Evolutionary conservation across 2,797 vertebrate species (phyloP).

Genomic region (Amblyraja radiata): DNA sequence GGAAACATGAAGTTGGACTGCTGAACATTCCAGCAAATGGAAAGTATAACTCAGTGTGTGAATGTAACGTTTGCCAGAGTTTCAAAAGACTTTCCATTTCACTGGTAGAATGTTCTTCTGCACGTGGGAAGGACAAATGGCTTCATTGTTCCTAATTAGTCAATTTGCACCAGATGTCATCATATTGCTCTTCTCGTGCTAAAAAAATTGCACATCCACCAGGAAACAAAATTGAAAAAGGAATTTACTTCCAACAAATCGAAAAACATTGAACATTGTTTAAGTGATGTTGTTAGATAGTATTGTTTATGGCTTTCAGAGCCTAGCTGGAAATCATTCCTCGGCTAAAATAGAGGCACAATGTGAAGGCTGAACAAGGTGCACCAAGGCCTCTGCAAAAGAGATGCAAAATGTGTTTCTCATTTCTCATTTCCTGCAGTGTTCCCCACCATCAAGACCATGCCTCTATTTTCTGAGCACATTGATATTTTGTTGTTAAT

Average conservation of each 20-base stretch:
- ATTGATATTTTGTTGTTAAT: constrained; percentile 4
- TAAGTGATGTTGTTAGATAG: not conserved
- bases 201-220: not conserved
- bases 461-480: not conserved
- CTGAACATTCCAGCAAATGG: constrained; percentile 23
- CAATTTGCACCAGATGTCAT: constrained; percentile 12
- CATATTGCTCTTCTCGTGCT: constrained; percentile 6
- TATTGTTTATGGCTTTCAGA: not conserved
- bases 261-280: not conserved
- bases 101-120: not conserved
- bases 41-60: not conserved
- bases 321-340: not conserved
- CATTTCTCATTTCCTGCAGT: constrained; percentile 29
- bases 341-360: not conserved
- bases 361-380: not conserved
- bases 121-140: not conserved
- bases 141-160: constrained; percentile 27
- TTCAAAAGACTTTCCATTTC: not conserved
- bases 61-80: not conserved
- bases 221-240: not conserved
- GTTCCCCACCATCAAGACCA: not conserved
- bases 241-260: not conserved
- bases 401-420: constrained; percentile 20
- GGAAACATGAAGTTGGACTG: not conserved
- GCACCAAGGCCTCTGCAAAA: not conserved